Evolutionary conservation across 2,888 invertebrate species (phyloP).

Genomic region (Cheilosia pagana): DNA sequence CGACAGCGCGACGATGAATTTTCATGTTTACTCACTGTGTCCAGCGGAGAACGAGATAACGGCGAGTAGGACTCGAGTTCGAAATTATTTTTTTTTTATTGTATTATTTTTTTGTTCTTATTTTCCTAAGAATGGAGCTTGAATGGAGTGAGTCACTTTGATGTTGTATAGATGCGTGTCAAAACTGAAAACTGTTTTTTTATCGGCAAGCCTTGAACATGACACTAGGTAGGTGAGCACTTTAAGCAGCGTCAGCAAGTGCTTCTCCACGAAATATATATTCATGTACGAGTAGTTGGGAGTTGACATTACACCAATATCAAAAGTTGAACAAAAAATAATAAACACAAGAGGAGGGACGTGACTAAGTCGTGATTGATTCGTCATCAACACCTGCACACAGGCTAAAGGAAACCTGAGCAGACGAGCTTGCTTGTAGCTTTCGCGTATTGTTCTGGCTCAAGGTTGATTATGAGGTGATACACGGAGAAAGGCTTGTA

Average conservation of each 20-base stretch:
- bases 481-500: slow-evolving; percentile 8
- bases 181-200: background rate
- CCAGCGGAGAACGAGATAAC: background rate
- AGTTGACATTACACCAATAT: slow-evolving; percentile 27
- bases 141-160: background rate
- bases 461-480: slow-evolving; percentile 36
- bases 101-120: slow-evolving; percentile 1
- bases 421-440: slow-evolving; percentile 35
- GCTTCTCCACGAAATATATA: background rate
- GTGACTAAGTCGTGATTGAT: slow-evolving; percentile 68
- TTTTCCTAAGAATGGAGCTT: background rate
- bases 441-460: slow-evolving; percentile 15
- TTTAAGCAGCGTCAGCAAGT: slow-evolving; percentile 2
- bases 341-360: slow-evolving; percentile 39
- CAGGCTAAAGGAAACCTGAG: slow-evolving; percentile 21
- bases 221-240: slow-evolving; percentile 6
- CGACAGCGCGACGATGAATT: background rate
- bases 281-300: background rate
- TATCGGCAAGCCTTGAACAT: slow-evolving; percentile 50
- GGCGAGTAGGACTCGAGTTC: slow-evolving; percentile 5
- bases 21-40: background rate
- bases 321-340: slow-evolving; percentile 11
- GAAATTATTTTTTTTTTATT: slow-evolving; percentile 7
- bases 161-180: slow-evolving; percentile 18
- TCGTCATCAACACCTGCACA: slow-evolving; percentile 68